A percentile compares a stretch with the other conserved stretches of the same genome.
These are phyloP conservation scores for Malurus alboscapulatus DNA, from an alignment of 2,113 vertebrate genomes.

Conservation along the genomic window DNA sequence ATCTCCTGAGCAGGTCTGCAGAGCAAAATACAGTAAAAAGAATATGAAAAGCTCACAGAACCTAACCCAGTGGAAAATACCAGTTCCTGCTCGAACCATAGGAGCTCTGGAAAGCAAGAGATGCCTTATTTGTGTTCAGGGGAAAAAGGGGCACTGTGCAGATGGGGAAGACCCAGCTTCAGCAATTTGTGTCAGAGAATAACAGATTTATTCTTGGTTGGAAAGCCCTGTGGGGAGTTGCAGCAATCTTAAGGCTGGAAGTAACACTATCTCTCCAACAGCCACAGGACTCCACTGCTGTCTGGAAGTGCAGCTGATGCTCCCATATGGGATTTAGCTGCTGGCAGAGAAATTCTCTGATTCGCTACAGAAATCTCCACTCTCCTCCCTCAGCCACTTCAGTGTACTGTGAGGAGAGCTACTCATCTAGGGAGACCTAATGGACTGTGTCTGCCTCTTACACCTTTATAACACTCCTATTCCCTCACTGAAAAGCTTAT, in stretches of 20 bases:
- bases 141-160: conserved; percentile 60
- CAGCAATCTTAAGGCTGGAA: conserved; percentile 63
- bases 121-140: conserved; percentile 56
- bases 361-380: conserved; percentile 43
- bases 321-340: conserved; percentile 64
- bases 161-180: conserved; percentile 70
- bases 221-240: conserved; percentile 64
- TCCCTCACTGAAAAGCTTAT: background rate
- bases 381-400: conserved; percentile 39
- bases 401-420: background rate
- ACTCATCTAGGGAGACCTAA: conserved; percentile 53
- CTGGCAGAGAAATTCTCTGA: conserved; percentile 53
- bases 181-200: conserved; percentile 65
- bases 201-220: conserved; percentile 67
- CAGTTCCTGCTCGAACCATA: conserved; percentile 24
- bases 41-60: conserved; percentile 24
- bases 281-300: conserved; percentile 59
- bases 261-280: conserved; percentile 56
- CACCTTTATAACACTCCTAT: conserved; percentile 13
- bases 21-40: conserved; percentile 36
- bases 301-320: conserved; percentile 64
- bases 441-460: conserved; percentile 10
- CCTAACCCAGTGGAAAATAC: conserved; percentile 61
- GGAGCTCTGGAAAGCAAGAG: conserved; percentile 32
- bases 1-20: conserved; percentile 17